Evolutionary conservation across 2,888 invertebrate genomes (phyloP), one percentile per base, ranked within the genome.

Genomic region (Leptinotarsa haldemani): DNA sequence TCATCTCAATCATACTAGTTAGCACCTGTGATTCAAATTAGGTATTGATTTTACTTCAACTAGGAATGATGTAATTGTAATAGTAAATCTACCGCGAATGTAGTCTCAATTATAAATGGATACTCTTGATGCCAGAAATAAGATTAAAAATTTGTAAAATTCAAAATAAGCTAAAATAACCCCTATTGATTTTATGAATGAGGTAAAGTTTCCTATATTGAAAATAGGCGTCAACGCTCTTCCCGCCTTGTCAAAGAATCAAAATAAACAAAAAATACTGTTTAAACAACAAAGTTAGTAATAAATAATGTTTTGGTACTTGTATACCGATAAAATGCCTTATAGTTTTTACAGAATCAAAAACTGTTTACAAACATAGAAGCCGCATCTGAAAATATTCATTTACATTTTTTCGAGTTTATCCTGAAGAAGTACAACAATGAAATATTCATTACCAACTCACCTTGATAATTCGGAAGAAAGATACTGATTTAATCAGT

Each of bases 191-290:
- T 80, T 81, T 81, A 77, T 75, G 71, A 78, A 78, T 80, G 80
- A 81, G 79, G 77, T 68, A 79, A 77, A 80, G 77, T 79, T 80
- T 82, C 76, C 78, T 74, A 67, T 79, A 76, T 76, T 70, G 58
- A 76, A 80, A 81, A 82, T 82, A 83, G 82, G 83, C 84, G 84
- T 84, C 83, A 82, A 76, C 80, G 80, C 78, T 79, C 80, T 84
- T 85, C 85, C 85, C 86, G 85, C 85, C 84, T 83, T 83, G 83
- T 82, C 83, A 83, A 82, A 83, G 61, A 84, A 81, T 81, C 78
- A 77, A 80, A 80, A 79, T 79, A 80, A 79, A 79, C 72, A 68
- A 71, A 70, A 69, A 64, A 15, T 12, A 66, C 65, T n/a, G 61
- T 30, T 30, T 30, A 50, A 69, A 67, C 20, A 4, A 16, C 7